These are phyloP conservation scores for Coendou prehensilis DNA, from an alignment of 2,797 vertebrate species.

Conservation along the genomic window DNA sequence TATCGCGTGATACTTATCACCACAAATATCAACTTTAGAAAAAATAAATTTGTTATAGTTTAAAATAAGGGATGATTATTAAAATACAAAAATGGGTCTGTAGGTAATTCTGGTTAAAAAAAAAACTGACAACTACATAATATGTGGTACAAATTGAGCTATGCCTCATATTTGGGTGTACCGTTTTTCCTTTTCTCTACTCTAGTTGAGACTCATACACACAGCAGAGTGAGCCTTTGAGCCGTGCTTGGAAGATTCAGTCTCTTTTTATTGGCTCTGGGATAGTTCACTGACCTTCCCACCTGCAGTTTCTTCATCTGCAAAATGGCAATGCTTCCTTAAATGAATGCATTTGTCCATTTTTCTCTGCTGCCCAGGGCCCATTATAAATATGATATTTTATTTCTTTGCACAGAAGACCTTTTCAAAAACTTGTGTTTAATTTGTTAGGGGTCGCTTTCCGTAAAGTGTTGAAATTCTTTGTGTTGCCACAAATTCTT, in stretches of 20 bases:
- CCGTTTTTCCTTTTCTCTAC: not conserved
- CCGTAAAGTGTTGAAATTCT: not conserved
- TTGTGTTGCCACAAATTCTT: not conserved
- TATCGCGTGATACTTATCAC: not conserved
- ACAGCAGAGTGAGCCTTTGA: not conserved
- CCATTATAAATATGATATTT: constrained; percentile 25
- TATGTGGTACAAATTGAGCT: not conserved
- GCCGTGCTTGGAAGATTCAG: not conserved
- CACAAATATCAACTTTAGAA: not conserved
- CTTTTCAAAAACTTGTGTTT: not conserved
- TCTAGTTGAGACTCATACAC: not conserved
- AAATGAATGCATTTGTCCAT: not conserved
- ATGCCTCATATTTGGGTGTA: not conserved
- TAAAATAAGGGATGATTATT: not conserved
- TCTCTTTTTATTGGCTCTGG: not conserved
- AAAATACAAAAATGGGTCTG: not conserved
- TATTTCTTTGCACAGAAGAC: not conserved
- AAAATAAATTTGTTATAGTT: not conserved
- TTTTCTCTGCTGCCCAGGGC: not conserved
- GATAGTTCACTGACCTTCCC: not conserved
- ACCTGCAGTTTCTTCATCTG: not conserved
- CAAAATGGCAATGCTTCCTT: not conserved
- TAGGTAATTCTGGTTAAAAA: not conserved
- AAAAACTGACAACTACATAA: not conserved
- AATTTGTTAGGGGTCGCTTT: not conserved